Evolutionary conservation across 2,888 invertebrate genomes (phyloP), one percentile per base, ranked within the genome.

Genomic region (Eupithecia pulchellata): DNA sequence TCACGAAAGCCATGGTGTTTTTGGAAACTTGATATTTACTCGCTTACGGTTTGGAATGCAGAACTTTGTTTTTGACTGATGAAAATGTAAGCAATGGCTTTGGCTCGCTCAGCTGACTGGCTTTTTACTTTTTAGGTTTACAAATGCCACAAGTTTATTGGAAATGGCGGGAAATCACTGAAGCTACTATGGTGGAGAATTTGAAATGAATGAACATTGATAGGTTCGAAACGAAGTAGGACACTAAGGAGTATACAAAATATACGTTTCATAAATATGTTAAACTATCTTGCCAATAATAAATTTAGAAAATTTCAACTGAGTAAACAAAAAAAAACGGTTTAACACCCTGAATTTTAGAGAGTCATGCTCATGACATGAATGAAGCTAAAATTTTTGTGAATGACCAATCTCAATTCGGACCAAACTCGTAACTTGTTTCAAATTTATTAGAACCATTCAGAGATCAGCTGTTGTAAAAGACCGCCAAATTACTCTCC

Each of bases 1-100:
- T 82, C 32, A 84, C 55, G 71, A 82, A 80, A 75, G 92, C 79
- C 93, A 93, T 92, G 29, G 29, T 57, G 29, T 14, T 57, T 25
- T 9, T 17, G 57, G 17, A 20, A 55, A 36, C 36, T 11, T 27
- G 1, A 58, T 64, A 47, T 13, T 52, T 32, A 29, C 57, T 27
- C 3, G 29, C 20, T 29, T 29, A 6, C 13, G 13, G 14, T 17
- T 57, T 57, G 57, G 11, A 27, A 17, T 57, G 2, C 25, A 11
- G 11, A 57, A 17, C 32, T 60, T 60, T 17, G 4, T 4, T 3
- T 58, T 25, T 1, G 57, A n/a, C n/a, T 58, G 17, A 29, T 30
- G 30, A 29, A 57, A 17, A 30, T 27, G 9, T 5, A 29, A 4
- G 3, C 14, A 27, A 27, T 27, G 4, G 29, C 13, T 2, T 25